phyloP scores from a whole-genome alignment of 2,113 vertebrate species.

The chimpanzee (Pan troglodytes) region DNA sequence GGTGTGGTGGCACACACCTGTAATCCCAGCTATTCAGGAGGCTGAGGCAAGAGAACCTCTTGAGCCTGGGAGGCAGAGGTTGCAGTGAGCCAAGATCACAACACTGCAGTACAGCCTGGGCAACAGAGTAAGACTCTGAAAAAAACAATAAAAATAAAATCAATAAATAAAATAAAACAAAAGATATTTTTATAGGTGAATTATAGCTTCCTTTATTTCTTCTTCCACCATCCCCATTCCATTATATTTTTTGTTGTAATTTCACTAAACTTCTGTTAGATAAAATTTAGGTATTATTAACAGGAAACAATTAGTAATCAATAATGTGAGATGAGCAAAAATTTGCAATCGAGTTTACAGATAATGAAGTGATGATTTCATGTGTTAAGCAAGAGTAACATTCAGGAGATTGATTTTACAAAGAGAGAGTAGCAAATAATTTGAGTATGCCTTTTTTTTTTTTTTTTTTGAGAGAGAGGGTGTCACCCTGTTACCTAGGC shows the following conservation, averaged over 20 bases:
- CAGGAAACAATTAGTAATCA: constrained; percentile 34
- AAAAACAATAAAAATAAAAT: too few relatives aligned
- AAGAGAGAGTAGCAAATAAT: background rate
- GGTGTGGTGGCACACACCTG: too few relatives aligned
- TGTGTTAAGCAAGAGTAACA: background rate
- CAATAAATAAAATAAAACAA: too few relatives aligned
- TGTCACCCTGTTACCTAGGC: too few relatives aligned
- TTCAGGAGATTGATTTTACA: too few relatives aligned
- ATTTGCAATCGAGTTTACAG: background rate
- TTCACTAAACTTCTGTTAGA: background rate
- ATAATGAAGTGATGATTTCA: background rate
- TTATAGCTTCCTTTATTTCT: background rate
- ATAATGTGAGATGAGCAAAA: background rate
- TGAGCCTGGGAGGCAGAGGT: too few relatives aligned
- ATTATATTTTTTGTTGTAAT: constrained; percentile 18
- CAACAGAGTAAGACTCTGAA: too few relatives aligned
- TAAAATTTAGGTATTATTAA: background rate
- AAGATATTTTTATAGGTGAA: background rate
- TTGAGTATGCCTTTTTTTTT: background rate
- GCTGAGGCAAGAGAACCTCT: too few relatives aligned
- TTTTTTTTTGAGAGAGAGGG: too few relatives aligned
- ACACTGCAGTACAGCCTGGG: too few relatives aligned
- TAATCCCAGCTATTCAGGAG: too few relatives aligned
- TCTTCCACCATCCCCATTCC: background rate
- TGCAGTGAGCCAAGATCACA: too few relatives aligned